A percentile compares a stretch with the other conserved stretches of the same genome.
Conservation (phyloP, 2,888 invertebrate genomes). For the Oegoconia quadripuncta region DNA sequence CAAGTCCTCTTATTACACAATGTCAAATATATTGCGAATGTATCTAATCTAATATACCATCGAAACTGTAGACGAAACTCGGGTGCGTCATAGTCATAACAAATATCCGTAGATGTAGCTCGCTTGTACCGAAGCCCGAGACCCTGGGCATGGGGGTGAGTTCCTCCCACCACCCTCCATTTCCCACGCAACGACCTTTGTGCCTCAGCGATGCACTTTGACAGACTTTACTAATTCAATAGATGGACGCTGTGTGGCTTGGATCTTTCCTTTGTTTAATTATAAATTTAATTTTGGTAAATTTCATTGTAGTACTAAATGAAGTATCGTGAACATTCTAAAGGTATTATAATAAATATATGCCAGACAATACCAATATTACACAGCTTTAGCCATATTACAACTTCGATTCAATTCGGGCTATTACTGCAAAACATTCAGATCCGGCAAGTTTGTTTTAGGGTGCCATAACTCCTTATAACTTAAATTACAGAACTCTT, state of each 20-base stretch:
- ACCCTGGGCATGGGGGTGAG: constrained; percentile 29
- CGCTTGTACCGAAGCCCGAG: constrained; percentile 66
- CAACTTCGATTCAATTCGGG: too few species aligned
- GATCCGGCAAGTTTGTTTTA: too few species aligned
- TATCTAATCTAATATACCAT: constrained; percentile 30
- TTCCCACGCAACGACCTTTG: constrained; percentile 79
- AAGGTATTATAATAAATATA: too few species aligned
- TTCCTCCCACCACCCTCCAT: constrained; percentile 37
- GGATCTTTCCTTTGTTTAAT: constrained; percentile 54
- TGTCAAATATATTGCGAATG: too few species aligned
- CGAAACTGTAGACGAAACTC: constrained; percentile 57
- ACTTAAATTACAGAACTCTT: too few species aligned
- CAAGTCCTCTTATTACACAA: too few species aligned
- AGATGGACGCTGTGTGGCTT: constrained; percentile 63
- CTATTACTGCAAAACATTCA: too few species aligned
- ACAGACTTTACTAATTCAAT: constrained; percentile 78
- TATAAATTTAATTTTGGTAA: constrained; percentile 24
- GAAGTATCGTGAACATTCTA: too few species aligned
- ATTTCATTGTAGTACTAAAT: too few species aligned
- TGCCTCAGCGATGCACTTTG: constrained; percentile 76
- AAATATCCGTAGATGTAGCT: constrained; percentile 73
- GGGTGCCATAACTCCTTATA: too few species aligned
- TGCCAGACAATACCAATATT: too few species aligned
- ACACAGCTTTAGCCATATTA: too few species aligned
- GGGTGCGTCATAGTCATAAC: constrained; percentile 78